These are phyloP conservation scores for Apamea anceps DNA, from an alignment of 2,888 invertebrate genomes.

Conservation along the genomic window DNA sequence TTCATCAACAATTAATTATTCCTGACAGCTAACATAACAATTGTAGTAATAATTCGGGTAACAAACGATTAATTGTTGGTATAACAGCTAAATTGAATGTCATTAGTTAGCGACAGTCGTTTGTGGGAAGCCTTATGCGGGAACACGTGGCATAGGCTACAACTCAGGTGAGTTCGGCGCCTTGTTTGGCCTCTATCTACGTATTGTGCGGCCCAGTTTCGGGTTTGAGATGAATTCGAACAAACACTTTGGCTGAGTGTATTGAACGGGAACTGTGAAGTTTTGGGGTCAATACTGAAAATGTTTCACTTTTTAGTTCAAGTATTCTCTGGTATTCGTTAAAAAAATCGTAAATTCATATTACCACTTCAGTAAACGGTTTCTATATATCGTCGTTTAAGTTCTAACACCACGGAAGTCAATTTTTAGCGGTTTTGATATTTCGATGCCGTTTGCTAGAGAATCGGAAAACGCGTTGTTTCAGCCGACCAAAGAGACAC, in stretches of 20 bases:
- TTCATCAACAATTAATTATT: constrained; percentile 43
- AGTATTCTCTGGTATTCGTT: neutral
- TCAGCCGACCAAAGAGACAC: neutral
- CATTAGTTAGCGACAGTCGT: constrained; percentile 53
- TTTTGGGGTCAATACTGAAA: neutral
- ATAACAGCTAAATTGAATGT: constrained; percentile 52
- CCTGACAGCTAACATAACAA: constrained; percentile 39
- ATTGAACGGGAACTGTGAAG: constrained; percentile 13
- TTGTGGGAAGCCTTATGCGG: constrained; percentile 54
- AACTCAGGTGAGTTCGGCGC: constrained; percentile 41
- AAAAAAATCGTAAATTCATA: neutral
- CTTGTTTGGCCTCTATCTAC: constrained; percentile 43
- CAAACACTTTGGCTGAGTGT: constrained; percentile 19
- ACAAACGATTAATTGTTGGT: constrained; percentile 56
- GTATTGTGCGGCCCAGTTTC: constrained; percentile 58
- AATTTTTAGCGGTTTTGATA: neutral
- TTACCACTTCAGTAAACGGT: neutral
- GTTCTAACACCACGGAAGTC: neutral
- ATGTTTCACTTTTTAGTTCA: neutral
- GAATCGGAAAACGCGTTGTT: neutral
- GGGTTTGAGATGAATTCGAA: constrained; percentile 37
- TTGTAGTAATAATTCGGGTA: constrained; percentile 44
- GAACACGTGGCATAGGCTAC: constrained; percentile 51
- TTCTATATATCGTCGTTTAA: neutral
- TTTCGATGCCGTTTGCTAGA: neutral